These are phyloP conservation scores for Leptoclinus maculatus DNA, from an alignment of 2,797 vertebrate species.

Conservation along the genomic window DNA sequence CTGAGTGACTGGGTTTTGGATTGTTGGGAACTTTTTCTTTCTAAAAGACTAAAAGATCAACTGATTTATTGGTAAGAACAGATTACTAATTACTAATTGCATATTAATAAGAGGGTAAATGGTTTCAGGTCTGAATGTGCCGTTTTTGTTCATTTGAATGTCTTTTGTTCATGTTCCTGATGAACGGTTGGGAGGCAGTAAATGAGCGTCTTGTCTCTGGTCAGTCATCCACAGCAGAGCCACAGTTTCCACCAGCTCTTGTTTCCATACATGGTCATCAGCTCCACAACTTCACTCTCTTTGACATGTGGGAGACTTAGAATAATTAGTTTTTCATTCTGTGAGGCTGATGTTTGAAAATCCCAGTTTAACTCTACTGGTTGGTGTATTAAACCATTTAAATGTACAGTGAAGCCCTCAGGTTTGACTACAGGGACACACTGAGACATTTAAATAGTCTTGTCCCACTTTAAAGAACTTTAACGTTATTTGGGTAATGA, in stretches of 20 bases:
- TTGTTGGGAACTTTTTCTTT: no score
- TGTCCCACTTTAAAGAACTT: background rate
- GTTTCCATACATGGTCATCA: conserved; percentile 15
- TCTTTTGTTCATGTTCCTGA: background rate
- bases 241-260: background rate
- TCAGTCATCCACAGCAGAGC: conserved; percentile 9
- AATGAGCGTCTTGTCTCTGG: conserved; percentile 7
- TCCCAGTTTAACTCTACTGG: background rate
- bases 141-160: background rate
- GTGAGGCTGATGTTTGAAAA: background rate
- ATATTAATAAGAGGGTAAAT: fast-evolving
- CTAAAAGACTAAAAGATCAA: no score
- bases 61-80: no score
- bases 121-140: background rate
- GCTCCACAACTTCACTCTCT: background rate
- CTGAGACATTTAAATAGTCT: background rate
- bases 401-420: background rate
- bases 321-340: background rate
- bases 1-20: no score
- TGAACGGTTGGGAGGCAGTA: background rate
- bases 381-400: background rate
- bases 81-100: no score
- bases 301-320: background rate
- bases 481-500: no score
- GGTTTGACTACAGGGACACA: background rate